Conservation (phyloP, 2,113 vertebrate genomes). For the Sula dactylatra region DNA sequence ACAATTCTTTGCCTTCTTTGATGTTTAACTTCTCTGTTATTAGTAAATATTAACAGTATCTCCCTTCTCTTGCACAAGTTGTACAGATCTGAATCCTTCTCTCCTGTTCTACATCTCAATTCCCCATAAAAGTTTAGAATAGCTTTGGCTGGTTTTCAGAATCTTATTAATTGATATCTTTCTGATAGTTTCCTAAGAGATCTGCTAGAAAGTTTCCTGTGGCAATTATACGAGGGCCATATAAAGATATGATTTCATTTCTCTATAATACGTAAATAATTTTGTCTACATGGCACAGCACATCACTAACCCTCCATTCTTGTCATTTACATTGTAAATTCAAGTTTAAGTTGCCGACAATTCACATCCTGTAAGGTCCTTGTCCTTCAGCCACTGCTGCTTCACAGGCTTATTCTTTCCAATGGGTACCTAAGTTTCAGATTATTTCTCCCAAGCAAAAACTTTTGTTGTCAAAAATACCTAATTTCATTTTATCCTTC, state of each 20-base stretch:
- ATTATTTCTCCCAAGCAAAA: not conserved
- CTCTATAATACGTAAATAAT: not conserved
- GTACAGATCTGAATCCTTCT: not conserved
- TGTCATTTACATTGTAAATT: not conserved
- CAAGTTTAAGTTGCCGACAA: not conserved
- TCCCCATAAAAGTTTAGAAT: not conserved
- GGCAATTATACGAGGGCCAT: not conserved
- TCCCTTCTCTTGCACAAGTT: not conserved
- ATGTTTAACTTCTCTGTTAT: not conserved
- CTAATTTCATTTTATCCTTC: not conserved
- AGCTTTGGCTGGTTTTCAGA: not conserved
- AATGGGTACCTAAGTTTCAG: not conserved
- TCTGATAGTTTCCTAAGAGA: not conserved
- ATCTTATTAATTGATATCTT: not conserved
- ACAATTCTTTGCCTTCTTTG: not conserved
- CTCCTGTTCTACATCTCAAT: not conserved
- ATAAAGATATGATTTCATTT: not conserved
- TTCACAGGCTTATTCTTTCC: not conserved
- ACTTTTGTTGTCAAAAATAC: not conserved
- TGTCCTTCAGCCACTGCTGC: not conserved
- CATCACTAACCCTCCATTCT: not conserved
- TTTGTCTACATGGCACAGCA: not conserved
- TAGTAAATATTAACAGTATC: not conserved
- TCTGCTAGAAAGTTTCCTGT: not conserved
- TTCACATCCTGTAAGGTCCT: not conserved